These are phyloP conservation scores for Eubucco bourcierii DNA, from an alignment of 2,113 vertebrate genomes.

Conservation along the genomic window DNA sequence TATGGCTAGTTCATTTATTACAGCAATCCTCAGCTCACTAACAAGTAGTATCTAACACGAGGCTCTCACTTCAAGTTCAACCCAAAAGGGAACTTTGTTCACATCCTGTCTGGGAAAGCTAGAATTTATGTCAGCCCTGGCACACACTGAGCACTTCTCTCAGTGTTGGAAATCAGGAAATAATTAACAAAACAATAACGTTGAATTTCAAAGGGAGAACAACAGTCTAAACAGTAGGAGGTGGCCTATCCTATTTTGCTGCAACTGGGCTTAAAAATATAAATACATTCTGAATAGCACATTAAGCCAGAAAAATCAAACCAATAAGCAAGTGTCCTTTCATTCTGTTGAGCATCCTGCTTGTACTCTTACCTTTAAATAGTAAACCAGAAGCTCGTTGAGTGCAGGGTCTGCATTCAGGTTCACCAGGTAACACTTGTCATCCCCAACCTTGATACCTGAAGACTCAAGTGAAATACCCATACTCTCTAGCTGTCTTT, in stretches of 20 bases:
- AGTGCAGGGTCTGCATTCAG: slow-evolving; percentile 96
- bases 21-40: not conserved
- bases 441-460: slow-evolving; percentile 98
- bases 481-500: slow-evolving; percentile 98
- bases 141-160: not conserved
- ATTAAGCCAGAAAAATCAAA: not conserved
- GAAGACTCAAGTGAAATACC: slow-evolving; percentile 97
- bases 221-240: not conserved
- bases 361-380: slow-evolving; percentile 87
- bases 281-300: not conserved
- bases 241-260: not conserved
- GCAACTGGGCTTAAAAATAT: not conserved
- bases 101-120: not conserved
- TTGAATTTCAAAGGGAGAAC: not conserved
- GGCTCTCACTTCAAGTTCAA: not conserved
- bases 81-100: not conserved
- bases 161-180: not conserved
- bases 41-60: not conserved
- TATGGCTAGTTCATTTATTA: not conserved
- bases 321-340: not conserved
- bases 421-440: slow-evolving; percentile 97
- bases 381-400: slow-evolving; percentile 96
- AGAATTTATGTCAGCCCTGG: not conserved
- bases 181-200: not conserved
- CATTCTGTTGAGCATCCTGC: not conserved